Base-by-base conservation (phyloP, 2,888 invertebrate genomes). In the Meghimatium bilineatum region DNA sequence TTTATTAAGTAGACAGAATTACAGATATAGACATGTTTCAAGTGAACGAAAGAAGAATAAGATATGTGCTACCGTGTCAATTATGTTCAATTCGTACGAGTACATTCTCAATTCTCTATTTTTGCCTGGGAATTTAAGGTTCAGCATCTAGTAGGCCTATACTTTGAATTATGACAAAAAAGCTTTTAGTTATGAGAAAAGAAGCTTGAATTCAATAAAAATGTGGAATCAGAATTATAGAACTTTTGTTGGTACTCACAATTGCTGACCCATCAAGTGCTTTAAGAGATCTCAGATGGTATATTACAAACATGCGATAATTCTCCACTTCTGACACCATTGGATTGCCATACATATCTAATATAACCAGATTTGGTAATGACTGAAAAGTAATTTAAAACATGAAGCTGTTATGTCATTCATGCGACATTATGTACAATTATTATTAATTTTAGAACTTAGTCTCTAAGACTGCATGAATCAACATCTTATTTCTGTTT, bases 251-350 rank as follows among this genome's bases (percentile, higher is more conserved):
- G 29, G 34, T 67, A 91, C 93, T 91, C 87, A 93, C 93, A 81
- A 94, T 91, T 52, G 92, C 90, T 69, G 87, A 86, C 23, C 93
- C 93, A 90, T 94, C 94, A 10, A 94, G 88, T 17, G 93, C 93
- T 84, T 93, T 93, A 60, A 94, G 88, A 63, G 89, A 88, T 83
- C 90, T 92, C n/a, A 94, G 90, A 86, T 94, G 93, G 87, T 93
- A 94, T 83, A 94, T 92, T 71, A 93, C 89, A 89, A 93, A 93
- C 83, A 93, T 88, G 67, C 94, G 88, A 86, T 93, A 94, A 86
- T 93, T 93, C 72, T 93, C 92, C 36, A 90, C 89, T 78, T 91
- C 89, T 29, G 85, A 86, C 14, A 90, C 90, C 49, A 94, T 89
- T 26, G 92, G 93, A 86, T 94, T 94, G 17, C 92, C 93, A 89